These are phyloP conservation scores for Macrobrachium nipponense DNA, from an alignment of 1,140 invertebrate species.

Conservation along the genomic window DNA sequence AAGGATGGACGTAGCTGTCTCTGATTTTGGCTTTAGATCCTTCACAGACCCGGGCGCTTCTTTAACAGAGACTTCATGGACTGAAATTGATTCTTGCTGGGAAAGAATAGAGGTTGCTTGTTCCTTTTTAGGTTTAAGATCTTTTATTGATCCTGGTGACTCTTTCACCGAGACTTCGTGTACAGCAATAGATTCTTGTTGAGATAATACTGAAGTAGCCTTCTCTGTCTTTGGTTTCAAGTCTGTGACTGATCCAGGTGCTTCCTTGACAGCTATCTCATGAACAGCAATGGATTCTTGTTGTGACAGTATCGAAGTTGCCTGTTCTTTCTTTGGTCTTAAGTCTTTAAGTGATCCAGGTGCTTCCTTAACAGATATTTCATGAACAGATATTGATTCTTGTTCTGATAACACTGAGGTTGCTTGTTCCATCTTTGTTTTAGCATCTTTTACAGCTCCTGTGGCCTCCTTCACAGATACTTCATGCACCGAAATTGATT, in stretches of 20 bases:
- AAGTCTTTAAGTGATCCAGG: conserved; percentile 65
- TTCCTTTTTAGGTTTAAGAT: conserved; percentile 53
- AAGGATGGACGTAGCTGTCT: conserved; percentile 70
- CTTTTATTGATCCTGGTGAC: conserved; percentile 36
- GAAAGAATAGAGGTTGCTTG: conserved; percentile 35
- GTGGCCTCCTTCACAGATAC: conserved; percentile 29
- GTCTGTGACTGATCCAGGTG: conserved; percentile 64
- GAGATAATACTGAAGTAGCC: conserved; percentile 69
- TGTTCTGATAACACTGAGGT: conserved; percentile 23
- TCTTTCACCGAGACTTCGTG: conserved; percentile 54
- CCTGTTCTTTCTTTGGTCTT: conserved; percentile 26
- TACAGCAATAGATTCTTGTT: conserved; percentile 63
- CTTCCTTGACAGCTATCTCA: conserved; percentile 65
- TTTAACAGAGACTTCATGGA: conserved; percentile 50
- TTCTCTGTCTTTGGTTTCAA: conserved; percentile 66
- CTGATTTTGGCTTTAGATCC: conserved; percentile 64
- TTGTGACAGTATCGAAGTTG: background rate
- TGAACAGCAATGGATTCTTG: conserved; percentile 32
- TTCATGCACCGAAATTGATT: conserved; percentile 29
- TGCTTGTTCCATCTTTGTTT: conserved; percentile 33
- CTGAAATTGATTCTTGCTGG: conserved; percentile 18
- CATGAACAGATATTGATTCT: conserved; percentile 32
- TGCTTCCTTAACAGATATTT: conserved; percentile 64
- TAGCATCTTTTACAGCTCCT: conserved; percentile 1
- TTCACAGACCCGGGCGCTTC: conserved; percentile 70